Evolutionary conservation across 2,888 invertebrate genomes (phyloP), one percentile per base, ranked within the genome.

Genomic region (Melanargia galathea): DNA sequence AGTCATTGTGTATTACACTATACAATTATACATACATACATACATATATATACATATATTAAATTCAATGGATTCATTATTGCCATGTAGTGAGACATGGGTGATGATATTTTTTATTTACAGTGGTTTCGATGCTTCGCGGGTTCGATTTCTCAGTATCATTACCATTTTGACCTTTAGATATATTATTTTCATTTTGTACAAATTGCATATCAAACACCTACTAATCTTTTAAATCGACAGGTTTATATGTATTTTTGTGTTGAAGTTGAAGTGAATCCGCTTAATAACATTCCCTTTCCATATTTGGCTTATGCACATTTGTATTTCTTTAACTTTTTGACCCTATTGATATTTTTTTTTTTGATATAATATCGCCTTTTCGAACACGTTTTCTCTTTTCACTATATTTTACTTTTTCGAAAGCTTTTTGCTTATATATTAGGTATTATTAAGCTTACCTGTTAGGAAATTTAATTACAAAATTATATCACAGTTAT

Each of bases 331-430:
- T 56, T 45, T 43, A 33, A 52, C 30, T 33, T 18, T 22, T 54
- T 22, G 22, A 38, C 35, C 38, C 22, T 51, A 16, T 20, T 54
- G 35, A 5, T 35, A 30, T 10, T 52, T 35, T 20, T 35, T 52
- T 35, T 18, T 13, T 26, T 30, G 6, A 52, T 33, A n/a, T 33
- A n/a, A n/a, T 13, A 13, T 4, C 7, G 6, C n/a, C 16, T 54
- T 54, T 35, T 54, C 54, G 55, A 55, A 55, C 22, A 55, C 20
- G 24, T 55, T 55, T 55, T 55, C 56, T 56, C 45, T 56, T n/a
- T 56, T 11, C 18, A 11, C 26, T 0, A 1, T 51, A 54, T 46
- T 22, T 46, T 22, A 46, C 45, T 46, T 46, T 46, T 3, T 20
- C 11, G 1, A 5, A 20, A 45, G 10, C 4, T 22, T 4, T 46